phyloP scores from a whole-genome alignment of 53 echinoderm and acorn worm genomes.

The Holothuria leucospilota region DNA sequence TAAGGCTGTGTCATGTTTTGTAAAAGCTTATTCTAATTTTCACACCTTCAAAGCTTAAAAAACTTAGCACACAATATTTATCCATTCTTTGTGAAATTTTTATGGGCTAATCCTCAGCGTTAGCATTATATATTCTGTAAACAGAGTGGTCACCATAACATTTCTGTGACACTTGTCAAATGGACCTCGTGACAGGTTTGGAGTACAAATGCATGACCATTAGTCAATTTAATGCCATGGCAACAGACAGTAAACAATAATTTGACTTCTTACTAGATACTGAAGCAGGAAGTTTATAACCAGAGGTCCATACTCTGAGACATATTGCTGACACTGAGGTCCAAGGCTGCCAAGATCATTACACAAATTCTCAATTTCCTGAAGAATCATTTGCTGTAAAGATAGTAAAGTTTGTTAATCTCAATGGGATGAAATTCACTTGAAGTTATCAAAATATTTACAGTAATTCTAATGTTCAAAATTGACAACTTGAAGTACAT shows the following conservation, averaged over 20 bases:
- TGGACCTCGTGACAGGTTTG: neutral
- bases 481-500: no score
- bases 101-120: neutral
- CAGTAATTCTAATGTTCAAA: no score
- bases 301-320: conserved; percentile 65
- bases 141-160: neutral
- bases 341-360: conserved; percentile 54
- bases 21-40: no score
- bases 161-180: no score
- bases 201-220: no score
- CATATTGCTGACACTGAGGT: conserved; percentile 66
- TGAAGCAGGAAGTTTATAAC: conserved; percentile 58
- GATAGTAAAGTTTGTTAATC: no score
- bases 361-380: conserved; percentile 66
- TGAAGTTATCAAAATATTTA: no score
- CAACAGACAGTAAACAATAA: neutral
- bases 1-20: no score
- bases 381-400: conserved; percentile 54
- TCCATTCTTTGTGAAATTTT: neutral
- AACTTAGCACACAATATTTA: neutral
- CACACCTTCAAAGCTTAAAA: no score
- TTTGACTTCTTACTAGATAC: conserved; percentile 64
- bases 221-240: no score
- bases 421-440: no score
- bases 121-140: neutral